Conservation (phyloP, 2,888 invertebrate species). For the Cerastis leucographa region DNA sequence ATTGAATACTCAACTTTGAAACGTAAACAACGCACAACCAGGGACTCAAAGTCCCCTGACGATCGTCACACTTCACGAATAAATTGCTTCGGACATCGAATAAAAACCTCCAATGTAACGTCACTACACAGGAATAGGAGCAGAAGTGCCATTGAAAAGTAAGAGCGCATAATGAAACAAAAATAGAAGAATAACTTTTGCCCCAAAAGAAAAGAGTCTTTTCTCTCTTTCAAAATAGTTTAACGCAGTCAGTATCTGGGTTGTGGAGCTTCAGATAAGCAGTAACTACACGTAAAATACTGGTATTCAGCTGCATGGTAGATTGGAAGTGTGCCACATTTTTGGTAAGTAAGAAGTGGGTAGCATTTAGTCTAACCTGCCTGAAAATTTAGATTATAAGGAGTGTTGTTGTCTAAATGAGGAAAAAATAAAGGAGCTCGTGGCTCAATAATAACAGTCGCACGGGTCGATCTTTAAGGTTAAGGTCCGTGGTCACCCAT, state of each 20-base stretch:
- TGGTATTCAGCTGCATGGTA: background rate
- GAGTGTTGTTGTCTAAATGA: too few relatives aligned
- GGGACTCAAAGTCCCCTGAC: slow-evolving; percentile 28
- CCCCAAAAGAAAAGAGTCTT: background rate
- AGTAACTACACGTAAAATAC: background rate
- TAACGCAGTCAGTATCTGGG: too few relatives aligned
- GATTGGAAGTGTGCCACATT: too few relatives aligned
- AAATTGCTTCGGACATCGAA: slow-evolving; percentile 57
- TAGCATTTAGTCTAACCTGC: too few relatives aligned
- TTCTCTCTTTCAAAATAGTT: too few relatives aligned
- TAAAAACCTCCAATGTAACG: slow-evolving; percentile 24
- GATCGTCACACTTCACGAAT: slow-evolving; percentile 46
- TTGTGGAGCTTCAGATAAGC: too few relatives aligned
- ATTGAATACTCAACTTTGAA: slow-evolving; percentile 33
- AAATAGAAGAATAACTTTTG: background rate
- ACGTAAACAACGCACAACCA: slow-evolving; percentile 11
- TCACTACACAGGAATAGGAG: slow-evolving; percentile 2
- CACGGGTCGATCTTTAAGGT: too few relatives aligned
- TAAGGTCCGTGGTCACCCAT: too few relatives aligned
- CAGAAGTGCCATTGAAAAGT: slow-evolving; percentile 7
- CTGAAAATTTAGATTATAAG: too few relatives aligned
- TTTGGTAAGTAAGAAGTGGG: too few relatives aligned
- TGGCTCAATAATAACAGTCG: too few relatives aligned
- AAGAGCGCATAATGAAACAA: background rate
- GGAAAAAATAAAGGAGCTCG: too few relatives aligned